Evolutionary conservation across 2,888 invertebrate genomes (phyloP).

Genomic region (Eupithecia insigniata): DNA sequence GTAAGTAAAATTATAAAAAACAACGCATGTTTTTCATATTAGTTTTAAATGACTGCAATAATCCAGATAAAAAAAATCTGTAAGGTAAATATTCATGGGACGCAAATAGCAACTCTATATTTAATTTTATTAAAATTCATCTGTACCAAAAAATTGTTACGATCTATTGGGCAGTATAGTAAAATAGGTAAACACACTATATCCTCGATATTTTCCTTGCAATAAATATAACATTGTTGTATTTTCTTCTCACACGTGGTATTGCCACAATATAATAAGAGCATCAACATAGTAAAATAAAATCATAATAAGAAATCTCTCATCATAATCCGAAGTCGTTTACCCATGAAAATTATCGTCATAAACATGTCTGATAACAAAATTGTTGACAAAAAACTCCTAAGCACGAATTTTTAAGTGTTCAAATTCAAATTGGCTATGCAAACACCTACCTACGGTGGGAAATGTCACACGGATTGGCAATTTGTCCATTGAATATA

Average conservation of each 20-base stretch:
- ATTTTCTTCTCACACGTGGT: background rate
- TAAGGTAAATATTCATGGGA: background rate
- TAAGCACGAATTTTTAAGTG: slow-evolving; percentile 6
- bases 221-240: background rate
- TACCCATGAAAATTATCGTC: slow-evolving; percentile 12
- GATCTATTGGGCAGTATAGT: background rate
- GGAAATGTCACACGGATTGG: slow-evolving; percentile 64
- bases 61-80: background rate
- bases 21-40: background rate
- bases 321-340: slow-evolving; percentile 9
- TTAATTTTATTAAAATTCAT: background rate
- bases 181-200: background rate
- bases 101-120: background rate
- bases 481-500: slow-evolving; percentile 76
- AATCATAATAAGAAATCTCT: slow-evolving; percentile 31
- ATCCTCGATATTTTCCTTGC: background rate
- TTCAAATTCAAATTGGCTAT: slow-evolving; percentile 18
- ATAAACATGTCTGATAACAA: slow-evolving; percentile 12
- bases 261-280: background rate
- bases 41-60: background rate
- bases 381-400: slow-evolving; percentile 11
- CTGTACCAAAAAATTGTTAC: too few species aligned
- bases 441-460: slow-evolving; percentile 44
- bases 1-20: background rate
- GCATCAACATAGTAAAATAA: slow-evolving; percentile 36